Evolutionary conservation across 1,140 invertebrate genomes (phyloP).

Genomic region (Whitmania pigra): DNA sequence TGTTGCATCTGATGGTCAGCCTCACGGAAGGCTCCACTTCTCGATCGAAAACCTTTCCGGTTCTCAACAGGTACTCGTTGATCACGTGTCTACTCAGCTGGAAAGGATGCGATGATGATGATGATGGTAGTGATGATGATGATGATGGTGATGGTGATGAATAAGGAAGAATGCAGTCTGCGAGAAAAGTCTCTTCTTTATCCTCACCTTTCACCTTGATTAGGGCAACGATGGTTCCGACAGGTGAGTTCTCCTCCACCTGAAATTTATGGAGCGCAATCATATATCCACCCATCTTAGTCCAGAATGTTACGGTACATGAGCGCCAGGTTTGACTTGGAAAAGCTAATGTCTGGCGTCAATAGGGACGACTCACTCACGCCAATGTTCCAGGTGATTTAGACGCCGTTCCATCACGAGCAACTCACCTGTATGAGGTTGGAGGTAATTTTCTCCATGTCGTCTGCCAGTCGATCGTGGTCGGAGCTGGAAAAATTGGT

Average conservation of each 20-base stretch:
- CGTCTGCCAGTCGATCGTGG: too few species aligned
- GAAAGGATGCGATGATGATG: background rate
- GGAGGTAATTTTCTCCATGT: too few species aligned
- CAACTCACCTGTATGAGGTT: too few species aligned
- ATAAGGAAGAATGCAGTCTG: background rate
- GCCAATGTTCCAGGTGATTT: too few species aligned
- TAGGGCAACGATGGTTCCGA: background rate
- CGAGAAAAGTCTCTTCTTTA: background rate
- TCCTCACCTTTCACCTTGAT: background rate
- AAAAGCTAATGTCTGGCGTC: too few species aligned
- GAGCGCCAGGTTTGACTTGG: too few species aligned
- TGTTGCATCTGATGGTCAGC: background rate
- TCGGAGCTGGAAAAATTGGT: too few species aligned
- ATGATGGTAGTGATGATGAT: background rate
- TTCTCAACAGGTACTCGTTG: constrained; percentile 2
- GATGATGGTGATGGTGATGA: background rate
- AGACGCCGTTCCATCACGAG: too few species aligned
- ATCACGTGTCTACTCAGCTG: background rate
- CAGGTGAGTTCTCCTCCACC: constrained; percentile 1
- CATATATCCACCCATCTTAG: too few species aligned
- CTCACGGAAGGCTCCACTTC: background rate
- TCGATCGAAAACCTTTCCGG: background rate
- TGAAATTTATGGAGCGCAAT: too few species aligned
- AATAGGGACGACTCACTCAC: too few species aligned
- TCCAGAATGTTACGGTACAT: too few species aligned